A percentile compares a stretch with the other conserved stretches of the same genome.
phyloP scores from a whole-genome alignment of 2,888 invertebrate genomes.

The Mesoligia furuncula region DNA sequence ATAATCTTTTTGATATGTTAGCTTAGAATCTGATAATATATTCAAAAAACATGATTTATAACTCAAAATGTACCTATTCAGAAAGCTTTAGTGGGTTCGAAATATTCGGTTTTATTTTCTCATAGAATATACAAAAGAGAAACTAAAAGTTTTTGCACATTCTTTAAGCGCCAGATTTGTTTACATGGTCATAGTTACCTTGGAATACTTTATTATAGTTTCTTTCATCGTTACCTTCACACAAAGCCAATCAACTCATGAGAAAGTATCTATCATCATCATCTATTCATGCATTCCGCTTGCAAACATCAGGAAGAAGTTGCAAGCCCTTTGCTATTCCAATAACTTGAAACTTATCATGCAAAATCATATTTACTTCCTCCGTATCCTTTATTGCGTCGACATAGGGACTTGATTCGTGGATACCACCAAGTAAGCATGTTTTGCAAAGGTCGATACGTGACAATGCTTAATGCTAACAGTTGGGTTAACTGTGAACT shows the following conservation, averaged over 20 bases:
- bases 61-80: neutral
- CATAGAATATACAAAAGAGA: conserved; percentile 22
- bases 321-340: conserved; percentile 67
- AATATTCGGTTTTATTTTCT: conserved; percentile 10
- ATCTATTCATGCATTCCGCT: conserved; percentile 63
- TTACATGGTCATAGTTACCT: conserved; percentile 1
- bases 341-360: conserved; percentile 63
- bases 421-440: conserved; percentile 47
- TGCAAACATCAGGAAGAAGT: conserved; percentile 64
- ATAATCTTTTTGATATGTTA: neutral
- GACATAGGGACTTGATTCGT: conserved; percentile 68
- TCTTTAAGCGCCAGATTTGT: conserved; percentile 4
- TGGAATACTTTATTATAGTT: neutral
- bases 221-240: conserved; percentile 12
- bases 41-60: neutral
- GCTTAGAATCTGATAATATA: neutral
- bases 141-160: conserved; percentile 18
- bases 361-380: conserved; percentile 58
- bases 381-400: conserved; percentile 57
- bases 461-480: conserved; percentile 73
- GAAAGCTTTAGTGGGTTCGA: neutral
- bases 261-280: conserved; percentile 51
- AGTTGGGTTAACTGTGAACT: conserved; percentile 82
- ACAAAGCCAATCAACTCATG: conserved; percentile 53
- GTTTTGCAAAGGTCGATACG: conserved; percentile 69